A percentile compares a stretch with the other conserved stretches of the same genome.
Evolutionary conservation across 92 coral and sea anemone genomes (phyloP).

Genomic region (Montipora capitata): DNA sequence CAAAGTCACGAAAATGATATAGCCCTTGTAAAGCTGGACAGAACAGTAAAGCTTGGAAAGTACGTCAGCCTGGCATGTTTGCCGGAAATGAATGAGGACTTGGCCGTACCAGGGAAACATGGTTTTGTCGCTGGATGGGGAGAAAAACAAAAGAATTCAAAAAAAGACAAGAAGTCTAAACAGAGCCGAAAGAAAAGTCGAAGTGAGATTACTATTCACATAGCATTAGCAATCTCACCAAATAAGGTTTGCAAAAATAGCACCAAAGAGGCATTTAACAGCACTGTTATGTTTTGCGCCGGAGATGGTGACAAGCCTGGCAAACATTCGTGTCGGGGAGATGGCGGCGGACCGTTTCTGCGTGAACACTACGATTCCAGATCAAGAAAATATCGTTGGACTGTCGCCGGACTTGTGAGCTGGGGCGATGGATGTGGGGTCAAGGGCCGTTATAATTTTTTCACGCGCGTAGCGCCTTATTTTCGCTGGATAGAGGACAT

Average conservation of each 20-base stretch:
- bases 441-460: slow-evolving; percentile 69
- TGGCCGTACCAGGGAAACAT: slow-evolving; percentile 60
- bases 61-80: slow-evolving; percentile 79
- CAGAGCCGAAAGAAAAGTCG: slow-evolving; percentile 41
- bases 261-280: slow-evolving; percentile 67
- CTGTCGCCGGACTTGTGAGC: slow-evolving; percentile 86
- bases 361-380: slow-evolving; percentile 71
- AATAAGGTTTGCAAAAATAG: slow-evolving; percentile 59
- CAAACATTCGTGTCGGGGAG: slow-evolving; percentile 86
- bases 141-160: slow-evolving; percentile 30
- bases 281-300: slow-evolving; percentile 86
- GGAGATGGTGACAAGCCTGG: slow-evolving; percentile 69
- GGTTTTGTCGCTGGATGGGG: slow-evolving; percentile 79
- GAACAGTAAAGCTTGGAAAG: slow-evolving; percentile 76
- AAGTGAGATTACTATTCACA: slow-evolving; percentile 55
- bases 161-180: slow-evolving; percentile 29
- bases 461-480: slow-evolving; percentile 85
- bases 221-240: slow-evolving; percentile 66
- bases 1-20: slow-evolving; percentile 74
- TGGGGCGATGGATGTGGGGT: slow-evolving; percentile 91
- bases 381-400: slow-evolving; percentile 79
- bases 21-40: slow-evolving; percentile 78
- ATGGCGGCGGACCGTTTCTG: slow-evolving; percentile 90
- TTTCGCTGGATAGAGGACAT: slow-evolving; percentile 75
- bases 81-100: slow-evolving; percentile 46